Base-by-base conservation (phyloP, 1,140 invertebrate species). In the Drosophila nigromelanica region DNA sequence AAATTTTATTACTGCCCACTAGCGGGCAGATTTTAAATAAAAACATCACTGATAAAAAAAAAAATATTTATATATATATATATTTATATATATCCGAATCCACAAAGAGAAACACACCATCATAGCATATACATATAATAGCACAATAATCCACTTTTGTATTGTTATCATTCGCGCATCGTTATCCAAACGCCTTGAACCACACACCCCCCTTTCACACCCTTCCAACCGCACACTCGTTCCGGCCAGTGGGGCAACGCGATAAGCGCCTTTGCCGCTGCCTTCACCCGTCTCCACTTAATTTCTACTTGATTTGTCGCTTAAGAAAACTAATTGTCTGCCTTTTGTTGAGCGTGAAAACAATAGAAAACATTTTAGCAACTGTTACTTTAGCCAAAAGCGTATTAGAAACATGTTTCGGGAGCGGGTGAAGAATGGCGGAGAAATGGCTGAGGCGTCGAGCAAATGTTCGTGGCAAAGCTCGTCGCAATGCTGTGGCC, bases 241-340 rank as follows among this genome's bases (percentile, higher is more conserved):
- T 37, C 54, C 24, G 37, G 33, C n/a, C 27, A 42, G 47, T 63
- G 51, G 51, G 33, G 43, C 50, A 72, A 69, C 43, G 56, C 54
- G 59, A 40, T 85, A 48, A 64, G 60, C 77, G 64, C 51, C 72
- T 64, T 74, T 69, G 45, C 43, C 35, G 43, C 51, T 60, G 62
- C 51, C 62, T 73, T 66, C 33, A 47, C 70, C 82, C 67, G 78
- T 77, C 83, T 79, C 85, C 81, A 90, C 86, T 90, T 90, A 90
- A 86, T 86, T 90, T 90, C 86, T 86, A 90, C 87, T 90, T 90
- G 87, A 90, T 90, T 90, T 90, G 86, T 90, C 86, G 87, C 89
- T 90, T 90, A 90, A 90, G 86, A 86, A 90, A 90, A 90, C 87
- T 90, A 90, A 90, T 90, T 90, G 86, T 90, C 86, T 90, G 86